Base-by-base conservation (phyloP, 2,797 vertebrate species). In the Myripristis murdjan region DNA sequence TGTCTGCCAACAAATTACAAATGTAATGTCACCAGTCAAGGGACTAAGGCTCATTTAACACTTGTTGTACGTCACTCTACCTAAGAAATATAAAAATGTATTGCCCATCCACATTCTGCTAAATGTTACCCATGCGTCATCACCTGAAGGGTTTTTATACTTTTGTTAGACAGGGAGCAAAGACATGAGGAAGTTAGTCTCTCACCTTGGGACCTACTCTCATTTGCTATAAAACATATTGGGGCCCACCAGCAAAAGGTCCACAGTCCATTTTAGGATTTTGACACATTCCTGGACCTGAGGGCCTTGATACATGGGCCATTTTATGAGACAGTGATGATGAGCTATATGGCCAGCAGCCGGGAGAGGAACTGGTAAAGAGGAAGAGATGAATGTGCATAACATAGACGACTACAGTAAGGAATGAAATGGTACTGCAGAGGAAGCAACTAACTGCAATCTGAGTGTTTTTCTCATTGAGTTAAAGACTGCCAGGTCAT, bases 171-270 rank as follows among this genome's bases (percentile, higher is more conserved):
- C 9, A 12, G 1, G 31, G 7, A 37, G 7, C n/a, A 20, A 26
- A 41, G 24, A 56, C 48, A 55, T 54, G n/a, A 63, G 35, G 5
- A 56, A 37, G 46, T 48, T 39, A 14, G 18, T 49, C 22, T 61
- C 43, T 37, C n/a, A 9, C 48, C 48, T 61, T 24, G 15, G 37
- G 57, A 37, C 14, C 26, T 35, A 14, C 11, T 52, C 9, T 61
- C 15, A 46, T 60, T 70, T 61, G 22, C 48, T 54, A 33, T 69
- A 64, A 58, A 72, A 64, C 20, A 35, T 16, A 56, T 31, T 15
- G 12, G 41, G 12, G 15, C 22, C 12, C 47, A 47, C 2, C 39
- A 46, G 55, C 18, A 53, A 60, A 64, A 23, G n/a, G 16, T 23
- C n/a, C 53, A 43, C 9, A 33, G 58, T 20, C 64, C 22, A 5